phyloP scores from a whole-genome alignment of 2,113 vertebrate genomes.

The human (Homo sapiens) region DNA sequence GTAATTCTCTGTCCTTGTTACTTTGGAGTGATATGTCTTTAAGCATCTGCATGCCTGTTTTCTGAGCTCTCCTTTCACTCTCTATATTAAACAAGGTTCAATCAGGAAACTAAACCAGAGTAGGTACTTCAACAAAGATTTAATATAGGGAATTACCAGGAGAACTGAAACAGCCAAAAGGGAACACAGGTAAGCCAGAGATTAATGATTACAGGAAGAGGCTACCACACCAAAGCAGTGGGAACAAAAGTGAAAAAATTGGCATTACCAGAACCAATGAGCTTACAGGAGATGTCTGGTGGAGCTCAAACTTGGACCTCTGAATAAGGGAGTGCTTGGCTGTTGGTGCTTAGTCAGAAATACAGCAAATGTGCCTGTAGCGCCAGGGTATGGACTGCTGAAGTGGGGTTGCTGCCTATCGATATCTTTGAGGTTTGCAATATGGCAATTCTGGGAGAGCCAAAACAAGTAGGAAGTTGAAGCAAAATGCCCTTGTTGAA shows the following conservation, averaged over 20 bases:
- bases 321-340: not conserved
- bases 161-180: not conserved
- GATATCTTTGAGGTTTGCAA: not conserved
- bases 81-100: not conserved
- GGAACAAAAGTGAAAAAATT: not conserved
- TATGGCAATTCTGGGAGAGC: not conserved
- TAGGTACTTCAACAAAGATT: not conserved
- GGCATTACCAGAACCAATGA: not conserved
- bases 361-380: not conserved
- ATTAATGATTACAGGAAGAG: not conserved
- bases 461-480: not conserved
- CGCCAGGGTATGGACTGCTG: not conserved
- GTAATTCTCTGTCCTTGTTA: not conserved
- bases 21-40: not conserved
- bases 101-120: not conserved
- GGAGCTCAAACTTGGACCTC: not conserved
- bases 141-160: not conserved
- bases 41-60: not conserved
- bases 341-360: not conserved
- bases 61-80: not conserved
- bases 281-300: not conserved
- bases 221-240: not conserved
- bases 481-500: not conserved
- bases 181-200: not conserved
- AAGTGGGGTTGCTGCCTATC: not conserved